Evolutionary conservation across 2,797 vertebrate genomes (phyloP).

Genomic region (Oreortyx pictus): DNA sequence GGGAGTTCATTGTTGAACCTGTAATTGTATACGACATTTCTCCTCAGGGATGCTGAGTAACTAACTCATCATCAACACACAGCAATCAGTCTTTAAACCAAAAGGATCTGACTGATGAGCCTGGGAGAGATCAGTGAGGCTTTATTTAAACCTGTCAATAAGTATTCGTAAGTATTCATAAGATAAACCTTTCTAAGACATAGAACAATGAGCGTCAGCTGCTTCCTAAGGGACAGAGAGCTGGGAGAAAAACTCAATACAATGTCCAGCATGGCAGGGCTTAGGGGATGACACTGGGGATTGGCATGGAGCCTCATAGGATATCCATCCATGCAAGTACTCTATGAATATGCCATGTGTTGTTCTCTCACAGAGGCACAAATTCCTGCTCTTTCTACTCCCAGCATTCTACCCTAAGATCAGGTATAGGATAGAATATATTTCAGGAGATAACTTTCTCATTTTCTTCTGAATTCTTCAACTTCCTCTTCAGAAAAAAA

Average conservation of each 20-base stretch:
- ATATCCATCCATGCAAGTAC: no score
- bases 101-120: neutral
- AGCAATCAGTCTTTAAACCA: constrained; percentile 1
- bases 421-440: neutral
- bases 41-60: neutral
- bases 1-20: neutral
- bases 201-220: accelerated
- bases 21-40: neutral
- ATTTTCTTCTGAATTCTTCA: neutral
- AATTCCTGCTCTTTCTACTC: neutral
- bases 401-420: neutral
- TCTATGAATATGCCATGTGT: no score
- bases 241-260: no score
- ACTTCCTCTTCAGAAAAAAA: neutral
- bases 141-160: constrained; percentile 2
- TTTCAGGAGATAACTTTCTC: neutral
- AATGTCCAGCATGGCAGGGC: no score
- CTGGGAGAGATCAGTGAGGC: neutral
- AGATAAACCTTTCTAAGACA: neutral
- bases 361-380: no score
- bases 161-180: neutral
- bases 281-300: no score
- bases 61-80: neutral
- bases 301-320: no score
- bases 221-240: neutral